A percentile compares a stretch with the other conserved stretches of the same genome.
Conservation (phyloP, 2,888 invertebrate genomes). For the Cataglyphis albicans region DNA sequence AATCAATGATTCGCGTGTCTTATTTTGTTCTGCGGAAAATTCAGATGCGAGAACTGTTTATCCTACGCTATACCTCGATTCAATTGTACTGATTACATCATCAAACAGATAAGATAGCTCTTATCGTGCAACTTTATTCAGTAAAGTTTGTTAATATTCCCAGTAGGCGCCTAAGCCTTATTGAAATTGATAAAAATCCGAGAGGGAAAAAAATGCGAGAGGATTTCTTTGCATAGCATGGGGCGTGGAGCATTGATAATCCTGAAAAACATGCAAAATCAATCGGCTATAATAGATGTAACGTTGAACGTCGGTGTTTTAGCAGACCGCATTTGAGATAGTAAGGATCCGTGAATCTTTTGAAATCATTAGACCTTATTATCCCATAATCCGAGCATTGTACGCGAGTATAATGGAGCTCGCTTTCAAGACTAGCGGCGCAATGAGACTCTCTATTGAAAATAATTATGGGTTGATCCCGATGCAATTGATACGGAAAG, state of each 20-base stretch:
- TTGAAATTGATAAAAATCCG: conserved; percentile 48
- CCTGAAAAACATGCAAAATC: conserved; percentile 3
- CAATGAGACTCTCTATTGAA: conserved; percentile 70
- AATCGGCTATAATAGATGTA: neutral
- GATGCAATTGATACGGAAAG: conserved; percentile 69
- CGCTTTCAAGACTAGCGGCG: conserved; percentile 67
- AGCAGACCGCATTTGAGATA: conserved; percentile 13
- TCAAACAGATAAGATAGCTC: conserved; percentile 67
- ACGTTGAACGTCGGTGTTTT: neutral
- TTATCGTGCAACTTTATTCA: conserved; percentile 60
- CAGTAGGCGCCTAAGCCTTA: neutral
- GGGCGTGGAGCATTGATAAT: neutral
- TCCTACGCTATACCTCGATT: conserved; percentile 61
- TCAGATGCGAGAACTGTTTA: conserved; percentile 35
- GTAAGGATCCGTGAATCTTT: conserved; percentile 65
- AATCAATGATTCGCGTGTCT: neutral
- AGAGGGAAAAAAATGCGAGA: conserved; percentile 13
- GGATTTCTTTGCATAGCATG: neutral
- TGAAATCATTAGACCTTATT: conserved; percentile 69
- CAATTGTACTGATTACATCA: conserved; percentile 62
- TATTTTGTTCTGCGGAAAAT: neutral
- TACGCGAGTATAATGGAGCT: conserved; percentile 64
- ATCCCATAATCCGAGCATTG: conserved; percentile 67
- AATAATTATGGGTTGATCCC: conserved; percentile 70
- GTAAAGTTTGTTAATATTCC: conserved; percentile 52